Evolutionary conservation across 2,113 vertebrate species (phyloP).

Genomic region (Cnemophilus loriae): DNA sequence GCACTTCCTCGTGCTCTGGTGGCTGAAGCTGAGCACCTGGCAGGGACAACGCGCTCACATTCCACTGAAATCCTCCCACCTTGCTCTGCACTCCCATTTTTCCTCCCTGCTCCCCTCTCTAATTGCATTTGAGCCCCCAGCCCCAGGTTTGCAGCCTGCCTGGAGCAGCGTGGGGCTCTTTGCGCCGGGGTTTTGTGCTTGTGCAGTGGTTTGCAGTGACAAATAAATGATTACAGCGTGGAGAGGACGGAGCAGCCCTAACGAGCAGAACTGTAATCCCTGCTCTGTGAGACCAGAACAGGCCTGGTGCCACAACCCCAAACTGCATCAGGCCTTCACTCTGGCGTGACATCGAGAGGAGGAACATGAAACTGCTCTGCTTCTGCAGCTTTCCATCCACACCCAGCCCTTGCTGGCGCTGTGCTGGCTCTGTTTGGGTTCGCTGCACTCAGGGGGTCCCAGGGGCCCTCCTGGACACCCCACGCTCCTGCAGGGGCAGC

Average conservation of each 20-base stretch:
- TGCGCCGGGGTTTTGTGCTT: background rate
- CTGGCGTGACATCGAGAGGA: background rate
- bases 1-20: background rate
- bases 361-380: background rate
- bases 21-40: background rate
- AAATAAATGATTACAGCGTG: background rate
- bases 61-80: background rate
- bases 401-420: background rate
- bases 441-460: background rate
- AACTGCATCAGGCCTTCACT: background rate
- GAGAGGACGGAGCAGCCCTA: background rate
- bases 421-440: background rate
- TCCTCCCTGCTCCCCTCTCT: background rate
- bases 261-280: background rate
- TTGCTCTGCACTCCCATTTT: background rate
- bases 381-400: background rate
- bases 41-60: accelerated
- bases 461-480: background rate
- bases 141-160: background rate
- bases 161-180: background rate
- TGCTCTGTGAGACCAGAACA: background rate
- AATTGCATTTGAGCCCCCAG: background rate
- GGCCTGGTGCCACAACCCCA: background rate
- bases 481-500: background rate
- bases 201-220: background rate